A percentile compares a stretch with the other conserved stretches of the same genome.
phyloP scores from a whole-genome alignment of 2,113 vertebrate species.

The Callocephalon fimbriatum region DNA sequence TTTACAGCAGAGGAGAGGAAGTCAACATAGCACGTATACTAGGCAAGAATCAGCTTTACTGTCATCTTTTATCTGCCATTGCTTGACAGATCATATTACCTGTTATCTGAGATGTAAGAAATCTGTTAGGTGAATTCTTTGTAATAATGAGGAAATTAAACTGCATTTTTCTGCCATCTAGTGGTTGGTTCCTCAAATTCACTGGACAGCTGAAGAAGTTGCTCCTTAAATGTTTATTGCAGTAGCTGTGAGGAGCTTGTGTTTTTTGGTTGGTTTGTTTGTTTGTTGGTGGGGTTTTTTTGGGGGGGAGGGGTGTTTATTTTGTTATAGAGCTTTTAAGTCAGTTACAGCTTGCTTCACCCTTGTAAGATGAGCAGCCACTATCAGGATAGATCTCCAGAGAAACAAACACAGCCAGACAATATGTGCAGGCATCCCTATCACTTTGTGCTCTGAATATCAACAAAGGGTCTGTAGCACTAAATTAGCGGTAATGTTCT shows the following conservation, averaged over 20 bases:
- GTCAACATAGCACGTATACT: not conserved
- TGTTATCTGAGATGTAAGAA: not conserved
- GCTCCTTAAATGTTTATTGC: not conserved
- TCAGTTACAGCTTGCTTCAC: not conserved
- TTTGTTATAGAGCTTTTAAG: not conserved
- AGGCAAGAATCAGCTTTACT: not conserved
- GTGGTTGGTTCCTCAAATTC: constrained; percentile 5
- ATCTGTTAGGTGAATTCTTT: not conserved
- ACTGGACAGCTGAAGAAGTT: not conserved
- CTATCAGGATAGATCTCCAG: not conserved
- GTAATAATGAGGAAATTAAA: not conserved
- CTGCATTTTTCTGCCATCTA: constrained; percentile 65
- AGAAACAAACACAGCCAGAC: not conserved
- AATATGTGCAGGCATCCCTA: not conserved
- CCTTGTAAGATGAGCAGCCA: not conserved
- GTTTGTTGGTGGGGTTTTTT: not conserved
- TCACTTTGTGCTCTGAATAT: not conserved
- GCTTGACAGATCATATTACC: not conserved
- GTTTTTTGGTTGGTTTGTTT: not conserved
- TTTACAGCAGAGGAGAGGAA: not conserved
- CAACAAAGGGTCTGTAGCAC: not conserved
- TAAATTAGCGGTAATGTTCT: not conserved
- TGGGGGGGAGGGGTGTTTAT: accelerated
- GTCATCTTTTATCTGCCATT: not conserved
- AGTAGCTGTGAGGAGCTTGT: not conserved